Base-by-base conservation (phyloP, 2,888 invertebrate genomes). In the Listrodromus nycthemerus region DNA sequence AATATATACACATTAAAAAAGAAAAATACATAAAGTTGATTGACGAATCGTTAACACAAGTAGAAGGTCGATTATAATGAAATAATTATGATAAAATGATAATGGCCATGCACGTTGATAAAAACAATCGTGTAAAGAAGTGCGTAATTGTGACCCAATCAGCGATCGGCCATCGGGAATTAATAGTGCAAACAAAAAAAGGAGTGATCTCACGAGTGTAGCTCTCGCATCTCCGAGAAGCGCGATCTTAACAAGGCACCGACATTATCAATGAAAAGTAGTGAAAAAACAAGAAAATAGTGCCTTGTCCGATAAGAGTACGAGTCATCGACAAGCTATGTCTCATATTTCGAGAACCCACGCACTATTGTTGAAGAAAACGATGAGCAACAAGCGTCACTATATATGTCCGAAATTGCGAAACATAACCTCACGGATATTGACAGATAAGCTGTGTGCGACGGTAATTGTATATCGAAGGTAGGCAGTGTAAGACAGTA, bases 391-490 rank as follows among this genome's bases (percentile, higher is more conserved):
- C 24, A 75, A 48, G 66, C 82, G 69, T 74, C 73, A 19, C 65
- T 71, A 55, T 65, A 30, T 71, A 24, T 30, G 45, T 21, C 41
- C 50, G 79, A 5, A 79, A 80, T 82, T 73, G 66, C 81, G 83
- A 82, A 85, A 83, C 88, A 86, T 89, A 90, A 90, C 90, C 89
- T 90, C 81, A 79, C 58, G 33, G 33, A 65, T 61, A 66, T 85
- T 87, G 86, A 85, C 83, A 85, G 83, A 71, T 80, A 71, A 75
- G 58, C 70, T 61, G 63, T 65, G 79, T 71, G 78, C 33, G 70
- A 21, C 19, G 69, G 27, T 61, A 58, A 30, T 16, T 6, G 37
- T 33, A 16, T 45, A 16, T 3, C 41, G 41, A 5, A 45, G 30
- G 45, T 16, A 16, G 21, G 21, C 63, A 50, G 21, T 19, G 24